Evolutionary conservation across 2,113 vertebrate species (phyloP).

Genomic region (Pseudorectes ferrugineus): DNA sequence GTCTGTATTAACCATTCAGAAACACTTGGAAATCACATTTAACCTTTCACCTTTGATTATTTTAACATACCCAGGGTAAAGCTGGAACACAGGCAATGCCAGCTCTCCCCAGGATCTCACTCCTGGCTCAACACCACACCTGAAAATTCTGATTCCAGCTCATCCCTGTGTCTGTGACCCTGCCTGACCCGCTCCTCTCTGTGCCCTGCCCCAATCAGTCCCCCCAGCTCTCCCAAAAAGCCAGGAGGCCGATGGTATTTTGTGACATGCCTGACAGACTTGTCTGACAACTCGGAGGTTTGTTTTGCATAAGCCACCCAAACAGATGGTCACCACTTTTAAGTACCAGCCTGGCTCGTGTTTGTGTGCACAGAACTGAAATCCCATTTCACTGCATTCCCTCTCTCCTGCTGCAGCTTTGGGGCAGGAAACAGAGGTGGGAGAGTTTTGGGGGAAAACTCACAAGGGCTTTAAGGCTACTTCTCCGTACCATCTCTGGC

Average conservation of each 20-base stretch:
- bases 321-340: slow-evolving; percentile 40
- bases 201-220: not conserved
- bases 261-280: not conserved
- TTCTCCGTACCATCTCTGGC: accelerated
- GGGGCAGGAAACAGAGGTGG: not conserved
- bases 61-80: not conserved
- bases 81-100: not conserved
- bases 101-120: not conserved
- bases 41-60: not conserved
- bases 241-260: not conserved
- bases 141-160: not conserved
- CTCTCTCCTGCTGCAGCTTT: not conserved
- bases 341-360: not conserved
- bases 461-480: not conserved
- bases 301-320: not conserved
- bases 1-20: not conserved
- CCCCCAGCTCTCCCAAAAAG: not conserved
- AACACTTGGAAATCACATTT: not conserved
- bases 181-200: not conserved
- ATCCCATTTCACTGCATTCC: accelerated
- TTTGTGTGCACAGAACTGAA: not conserved
- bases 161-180: not conserved
- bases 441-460: not conserved
- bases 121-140: not conserved
- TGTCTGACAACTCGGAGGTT: slow-evolving; percentile 6